Percentiles rank a stretch among this genome's conserved stretches.
phyloP scores from a whole-genome alignment of 2,888 invertebrate genomes.

The Ichneumon xanthorius region DNA sequence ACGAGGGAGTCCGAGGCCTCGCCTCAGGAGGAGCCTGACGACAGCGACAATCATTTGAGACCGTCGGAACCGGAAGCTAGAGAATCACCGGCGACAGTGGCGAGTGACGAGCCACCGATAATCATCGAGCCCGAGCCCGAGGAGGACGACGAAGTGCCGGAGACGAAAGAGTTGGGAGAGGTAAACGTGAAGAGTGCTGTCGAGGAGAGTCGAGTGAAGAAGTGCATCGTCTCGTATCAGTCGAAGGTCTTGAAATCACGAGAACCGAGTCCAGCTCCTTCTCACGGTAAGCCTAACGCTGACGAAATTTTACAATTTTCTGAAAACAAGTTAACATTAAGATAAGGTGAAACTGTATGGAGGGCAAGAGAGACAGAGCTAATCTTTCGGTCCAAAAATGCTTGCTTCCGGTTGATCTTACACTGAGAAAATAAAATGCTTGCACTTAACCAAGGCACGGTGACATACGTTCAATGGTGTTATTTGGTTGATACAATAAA shows the following conservation, averaged over 20 bases:
- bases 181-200: slow-evolving; percentile 79
- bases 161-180: slow-evolving; percentile 78
- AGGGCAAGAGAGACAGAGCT: no score
- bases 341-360: no score
- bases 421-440: no score
- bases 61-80: slow-evolving; percentile 57
- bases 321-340: neutral
- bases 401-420: no score
- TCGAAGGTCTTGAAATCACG: slow-evolving; percentile 79
- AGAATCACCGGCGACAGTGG: slow-evolving; percentile 67
- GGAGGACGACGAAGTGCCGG: slow-evolving; percentile 73
- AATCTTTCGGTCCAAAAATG: no score
- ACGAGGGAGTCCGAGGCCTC: slow-evolving; percentile 62
- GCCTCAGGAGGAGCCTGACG: slow-evolving; percentile 61
- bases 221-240: slow-evolving; percentile 82
- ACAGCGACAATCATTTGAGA: slow-evolving; percentile 64
- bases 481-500: no score
- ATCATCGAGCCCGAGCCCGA: slow-evolving; percentile 76
- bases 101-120: slow-evolving; percentile 70
- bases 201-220: slow-evolving; percentile 81
- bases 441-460: no score
- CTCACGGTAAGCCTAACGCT: slow-evolving; percentile 75
- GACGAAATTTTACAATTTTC: slow-evolving; percentile 12
- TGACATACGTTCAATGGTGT: no score
- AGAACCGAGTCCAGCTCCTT: slow-evolving; percentile 80